Base-by-base conservation (phyloP, 1,140 invertebrate species). In the Piezodorus guildinii region DNA sequence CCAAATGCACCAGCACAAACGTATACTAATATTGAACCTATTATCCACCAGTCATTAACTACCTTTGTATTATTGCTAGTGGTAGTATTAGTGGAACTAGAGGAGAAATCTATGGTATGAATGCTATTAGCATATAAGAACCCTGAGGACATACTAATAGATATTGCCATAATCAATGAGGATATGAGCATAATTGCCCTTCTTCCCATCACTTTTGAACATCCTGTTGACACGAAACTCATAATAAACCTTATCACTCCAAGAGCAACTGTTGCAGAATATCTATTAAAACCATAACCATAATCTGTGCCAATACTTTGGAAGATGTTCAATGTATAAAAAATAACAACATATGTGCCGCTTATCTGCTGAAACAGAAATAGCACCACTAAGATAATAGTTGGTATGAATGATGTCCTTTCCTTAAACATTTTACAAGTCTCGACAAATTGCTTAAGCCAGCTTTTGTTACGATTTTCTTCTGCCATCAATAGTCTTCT, bases 321-420 rank as follows among this genome's bases (percentile, higher is more conserved):
- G 65, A 81, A 84, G 61, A 81, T 76, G 3, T 80, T 77, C 3
- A 83, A 79, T 0, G 83, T 81, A 69, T 86, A 87, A 69, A 86
- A 86, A 66, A 86, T 83, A 3, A 87, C 76, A 0, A 81, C 80
- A 71, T 87, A 83, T 43, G 74, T 73, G 14, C 82, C 82, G 3
- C 78, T 77, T 0, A 81, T 65, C 71, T 84, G 82, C 72, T 84
- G 82, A 4, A 82, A 73, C 0, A 79, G 19, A 65, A 84, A 78
- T 17, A 83, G 67, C 4, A 76, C 43, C 0, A 78, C 27, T 1
- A 82, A 72, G 6, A 82, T 74, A 4, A 74, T 25, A 0, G 80
- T 67, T 0, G 82, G 81, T 66, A 79, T 78, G 71, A 78, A 79
- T 14, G 78, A 77, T 3, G 77, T 78, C 21, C 52, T 59, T 21